Percentiles rank a stretch among this genome's conserved stretches.
Evolutionary conservation across 2,797 vertebrate genomes (phyloP).

Genomic region (Capromys pilorides): DNA sequence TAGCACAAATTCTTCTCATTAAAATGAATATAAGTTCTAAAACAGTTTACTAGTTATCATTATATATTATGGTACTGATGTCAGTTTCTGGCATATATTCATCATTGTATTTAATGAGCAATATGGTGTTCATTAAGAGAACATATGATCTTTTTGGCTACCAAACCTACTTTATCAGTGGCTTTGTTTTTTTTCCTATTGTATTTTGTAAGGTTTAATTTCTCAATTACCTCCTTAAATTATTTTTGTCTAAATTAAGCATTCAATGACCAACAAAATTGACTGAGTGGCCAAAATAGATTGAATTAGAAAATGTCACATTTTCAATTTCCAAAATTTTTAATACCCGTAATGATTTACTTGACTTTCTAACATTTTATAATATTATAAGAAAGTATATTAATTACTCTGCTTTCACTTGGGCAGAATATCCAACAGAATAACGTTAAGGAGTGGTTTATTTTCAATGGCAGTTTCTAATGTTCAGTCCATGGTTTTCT

Average conservation of each 20-base stretch:
- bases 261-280: background rate
- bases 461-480: background rate
- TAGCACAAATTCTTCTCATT: background rate
- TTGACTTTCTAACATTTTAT: background rate
- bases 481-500: background rate
- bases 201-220: background rate
- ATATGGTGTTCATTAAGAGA: background rate
- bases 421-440: background rate
- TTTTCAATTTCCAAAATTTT: background rate
- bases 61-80: background rate
- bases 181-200: background rate
- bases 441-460: background rate
- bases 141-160: background rate
- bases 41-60: background rate
- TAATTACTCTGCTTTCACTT: background rate
- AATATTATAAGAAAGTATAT: background rate
- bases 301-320: background rate
- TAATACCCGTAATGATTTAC: background rate
- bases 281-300: background rate
- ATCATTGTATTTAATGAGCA: background rate
- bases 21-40: background rate
- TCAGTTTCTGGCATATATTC: background rate
- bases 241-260: background rate
- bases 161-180: background rate
- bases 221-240: slow-evolving; percentile 4